Base-by-base conservation (phyloP, 1,140 invertebrate genomes). In the Listronotus oregonensis region DNA sequence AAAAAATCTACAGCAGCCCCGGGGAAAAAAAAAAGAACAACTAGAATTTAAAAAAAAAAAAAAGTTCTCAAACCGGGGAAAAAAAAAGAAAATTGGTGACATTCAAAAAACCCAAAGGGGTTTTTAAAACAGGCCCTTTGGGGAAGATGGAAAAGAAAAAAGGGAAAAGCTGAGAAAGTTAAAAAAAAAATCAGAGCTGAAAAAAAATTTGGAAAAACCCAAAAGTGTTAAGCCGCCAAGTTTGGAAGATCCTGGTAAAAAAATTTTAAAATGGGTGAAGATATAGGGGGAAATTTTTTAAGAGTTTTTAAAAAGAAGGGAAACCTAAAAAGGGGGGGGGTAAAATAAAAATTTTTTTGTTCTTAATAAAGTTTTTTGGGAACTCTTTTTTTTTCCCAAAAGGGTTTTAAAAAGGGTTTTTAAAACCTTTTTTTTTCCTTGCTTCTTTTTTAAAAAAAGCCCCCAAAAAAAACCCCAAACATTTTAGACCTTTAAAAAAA, bases 381-480 rank as follows among this genome's bases (percentile, higher is more conserved):
- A n/a, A n/a, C n/a, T n/a, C n/a, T n/a, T n/a, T n/a, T n/a, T n/a
- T n/a, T n/a, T n/a, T n/a, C n/a, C n/a, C n/a, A n/a, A n/a, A n/a
- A n/a, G n/a, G n/a, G n/a, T n/a, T n/a, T n/a, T n/a, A n/a, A n/a
- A n/a, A n/a, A n/a, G n/a, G 1, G 21, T 27, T 3, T 27, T 27
- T n/a, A n/a, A n/a, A 27, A 27, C 21, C 1, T n/a, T n/a, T n/a
- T 27, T 27, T 27, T 27, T 27, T 27, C 5, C 21, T n/a, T n/a
- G n/a, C 9, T 61, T 61, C 12, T 93, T 87, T 71, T n/a, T n/a
- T n/a, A n/a, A n/a, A n/a, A 90, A 91, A 65, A 91, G 89, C 72
- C 76, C 94, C 63, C 91, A 94, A 79, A 89, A 89, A 70, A n/a
- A n/a, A n/a, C n/a, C n/a, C 84, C 92, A 74, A 80, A 75, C 61